Percentiles rank a stretch among this genome's conserved stretches.
Evolutionary conservation across 2,113 vertebrate genomes (phyloP).

Genomic region (Xenopus tropicalis): UCB_Xtro_10.0 CM004447.2:96651501-96652000

Average conservation of each 20-base stretch:
- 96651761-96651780: constrained; percentile 82
- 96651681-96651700: constrained; percentile 92
- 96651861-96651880: constrained; percentile 91
- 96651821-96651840: constrained; percentile 94
- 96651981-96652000: constrained; percentile 87
- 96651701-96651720: constrained; percentile 95
- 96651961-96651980: constrained; percentile 96
- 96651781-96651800: constrained; percentile 87
- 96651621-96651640: constrained; percentile 87
- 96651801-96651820: constrained; percentile 88
- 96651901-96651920: constrained; percentile 95
- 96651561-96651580: constrained; percentile 90
- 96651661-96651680: constrained; percentile 91
- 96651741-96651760: constrained; percentile 88
- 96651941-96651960: constrained; percentile 94
- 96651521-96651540: constrained; percentile 86
- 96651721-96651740: constrained; percentile 93
- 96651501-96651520: constrained; percentile 87
- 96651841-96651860: constrained; percentile 93
- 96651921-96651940: constrained; percentile 91
- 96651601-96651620: constrained; percentile 85
- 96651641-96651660: constrained; percentile 91
- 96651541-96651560: constrained; percentile 87
- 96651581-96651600: constrained; percentile 90
- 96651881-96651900: constrained; percentile 87